Conservation (phyloP, 2,888 invertebrate genomes). For the Serrognathus titanus region DNA sequence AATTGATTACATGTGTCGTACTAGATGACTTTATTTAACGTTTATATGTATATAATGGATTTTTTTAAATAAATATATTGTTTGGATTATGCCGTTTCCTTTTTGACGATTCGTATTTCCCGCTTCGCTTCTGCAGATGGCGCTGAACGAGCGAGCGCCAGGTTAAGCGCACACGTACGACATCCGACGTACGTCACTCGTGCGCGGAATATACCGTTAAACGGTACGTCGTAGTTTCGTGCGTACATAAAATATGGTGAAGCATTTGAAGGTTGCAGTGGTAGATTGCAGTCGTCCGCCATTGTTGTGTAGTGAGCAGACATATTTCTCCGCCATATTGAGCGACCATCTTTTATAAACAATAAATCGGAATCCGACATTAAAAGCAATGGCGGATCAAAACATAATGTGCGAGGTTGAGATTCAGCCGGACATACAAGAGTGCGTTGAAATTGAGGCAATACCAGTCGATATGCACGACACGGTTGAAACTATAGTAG, state of each 20-base stretch:
- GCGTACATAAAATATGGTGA: neutral
- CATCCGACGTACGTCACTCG: neutral
- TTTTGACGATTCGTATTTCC: neutral
- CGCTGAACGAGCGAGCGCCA: neutral
- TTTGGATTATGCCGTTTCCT: neutral
- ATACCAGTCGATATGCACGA: conserved; percentile 66
- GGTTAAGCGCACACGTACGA: neutral
- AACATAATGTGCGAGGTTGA: conserved; percentile 73
- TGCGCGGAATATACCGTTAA: neutral
- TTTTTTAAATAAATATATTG: neutral
- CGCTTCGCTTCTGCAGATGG: neutral
- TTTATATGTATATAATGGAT: neutral
- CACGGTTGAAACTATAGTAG: conserved; percentile 63
- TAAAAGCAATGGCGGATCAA: conserved; percentile 65
- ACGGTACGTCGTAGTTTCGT: neutral
- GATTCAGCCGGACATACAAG: conserved; percentile 69
- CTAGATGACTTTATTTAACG: neutral
- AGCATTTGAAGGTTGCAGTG: conserved; percentile 1
- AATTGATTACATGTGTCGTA: neutral
- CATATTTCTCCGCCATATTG: conserved; percentile 70
- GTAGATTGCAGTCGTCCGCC: conserved; percentile 36
- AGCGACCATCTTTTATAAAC: conserved; percentile 74
- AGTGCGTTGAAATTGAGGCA: conserved; percentile 67
- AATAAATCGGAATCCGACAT: conserved; percentile 45
- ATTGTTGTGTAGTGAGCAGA: conserved; percentile 50